A percentile compares a stretch with the other conserved stretches of the same genome.
phyloP scores from a whole-genome alignment of 2,113 vertebrate species.

The Mixornis gularis region DNA sequence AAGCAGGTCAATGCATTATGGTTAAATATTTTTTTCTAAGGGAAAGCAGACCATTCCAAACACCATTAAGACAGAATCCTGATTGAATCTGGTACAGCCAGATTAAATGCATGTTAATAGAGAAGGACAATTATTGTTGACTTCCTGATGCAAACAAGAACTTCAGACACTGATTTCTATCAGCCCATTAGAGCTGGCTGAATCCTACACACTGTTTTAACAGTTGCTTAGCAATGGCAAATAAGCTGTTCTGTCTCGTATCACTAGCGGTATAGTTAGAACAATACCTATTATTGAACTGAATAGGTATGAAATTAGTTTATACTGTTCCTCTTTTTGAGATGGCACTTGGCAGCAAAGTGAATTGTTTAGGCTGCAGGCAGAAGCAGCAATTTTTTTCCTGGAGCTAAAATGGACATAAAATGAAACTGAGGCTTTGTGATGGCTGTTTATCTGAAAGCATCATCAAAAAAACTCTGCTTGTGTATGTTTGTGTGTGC shows the following conservation, averaged over 20 bases:
- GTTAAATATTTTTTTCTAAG: conserved; percentile 56
- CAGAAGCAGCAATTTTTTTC: neutral
- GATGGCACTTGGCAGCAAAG: conserved; percentile 53
- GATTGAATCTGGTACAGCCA: conserved; percentile 51
- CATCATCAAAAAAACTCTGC: neutral
- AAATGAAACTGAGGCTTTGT: conserved; percentile 33
- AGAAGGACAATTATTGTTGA: conserved; percentile 64
- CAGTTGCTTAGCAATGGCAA: conserved; percentile 70
- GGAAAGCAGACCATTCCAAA: conserved; percentile 46
- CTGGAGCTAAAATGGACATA: conserved; percentile 11
- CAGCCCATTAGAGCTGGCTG: conserved; percentile 15
- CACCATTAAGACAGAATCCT: conserved; percentile 19
- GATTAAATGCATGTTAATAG: conserved; percentile 68
- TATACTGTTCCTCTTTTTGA: conserved; percentile 65
- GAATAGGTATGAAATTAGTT: conserved; percentile 73
- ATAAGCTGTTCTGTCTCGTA: conserved; percentile 60
- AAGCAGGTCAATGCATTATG: conserved; percentile 22
- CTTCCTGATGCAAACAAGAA: conserved; percentile 71
- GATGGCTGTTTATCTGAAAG: conserved; percentile 7
- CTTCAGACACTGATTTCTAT: conserved; percentile 65
- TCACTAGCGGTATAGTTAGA: conserved; percentile 57
- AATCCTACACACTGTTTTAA: conserved; percentile 27
- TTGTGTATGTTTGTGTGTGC: neutral
- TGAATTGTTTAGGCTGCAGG: conserved; percentile 37
- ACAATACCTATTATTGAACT: conserved; percentile 68